Percentiles rank a stretch among this genome's conserved stretches.
These are phyloP conservation scores for Podilymbus podiceps DNA, from an alignment of 2,113 vertebrate genomes.

Conservation along the genomic window DNA sequence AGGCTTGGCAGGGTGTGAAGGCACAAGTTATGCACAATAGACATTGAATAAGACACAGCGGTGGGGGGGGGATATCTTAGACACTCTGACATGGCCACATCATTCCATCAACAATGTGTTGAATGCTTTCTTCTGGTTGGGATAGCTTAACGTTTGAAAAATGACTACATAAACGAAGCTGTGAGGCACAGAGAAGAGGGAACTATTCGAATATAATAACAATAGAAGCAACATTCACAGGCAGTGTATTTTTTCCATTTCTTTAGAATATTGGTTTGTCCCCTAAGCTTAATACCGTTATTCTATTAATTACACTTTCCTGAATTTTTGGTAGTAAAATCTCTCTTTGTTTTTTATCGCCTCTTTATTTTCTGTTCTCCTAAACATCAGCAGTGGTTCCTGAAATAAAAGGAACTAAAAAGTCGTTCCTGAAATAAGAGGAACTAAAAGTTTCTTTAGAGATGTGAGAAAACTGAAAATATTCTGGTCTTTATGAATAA, in stretches of 20 bases:
- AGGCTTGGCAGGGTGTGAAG: neutral
- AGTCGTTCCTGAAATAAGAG: neutral
- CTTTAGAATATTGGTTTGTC: neutral
- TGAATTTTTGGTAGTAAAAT: neutral
- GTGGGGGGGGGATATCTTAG: neutral
- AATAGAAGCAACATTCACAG: neutral
- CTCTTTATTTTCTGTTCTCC: neutral
- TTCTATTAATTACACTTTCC: neutral
- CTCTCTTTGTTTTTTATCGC: neutral
- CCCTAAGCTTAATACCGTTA: neutral
- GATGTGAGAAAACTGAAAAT: neutral
- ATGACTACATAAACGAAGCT: neutral
- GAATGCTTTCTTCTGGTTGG: neutral
- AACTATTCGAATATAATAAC: neutral
- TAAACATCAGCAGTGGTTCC: neutral
- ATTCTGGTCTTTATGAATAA: neutral
- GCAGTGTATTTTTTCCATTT: neutral
- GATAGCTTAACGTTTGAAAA: neutral
- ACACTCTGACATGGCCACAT: neutral
- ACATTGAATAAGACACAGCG: neutral
- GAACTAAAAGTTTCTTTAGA: neutral
- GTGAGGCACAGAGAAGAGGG: neutral
- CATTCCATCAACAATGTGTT: neutral
- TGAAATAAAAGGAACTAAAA: too few species aligned
- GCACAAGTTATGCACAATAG: neutral